Evolutionary conservation across 53 echinoderm and acorn worm genomes (phyloP), one percentile per base, ranked within the genome.

Genomic region (Apostichopus leukothele): DNA sequence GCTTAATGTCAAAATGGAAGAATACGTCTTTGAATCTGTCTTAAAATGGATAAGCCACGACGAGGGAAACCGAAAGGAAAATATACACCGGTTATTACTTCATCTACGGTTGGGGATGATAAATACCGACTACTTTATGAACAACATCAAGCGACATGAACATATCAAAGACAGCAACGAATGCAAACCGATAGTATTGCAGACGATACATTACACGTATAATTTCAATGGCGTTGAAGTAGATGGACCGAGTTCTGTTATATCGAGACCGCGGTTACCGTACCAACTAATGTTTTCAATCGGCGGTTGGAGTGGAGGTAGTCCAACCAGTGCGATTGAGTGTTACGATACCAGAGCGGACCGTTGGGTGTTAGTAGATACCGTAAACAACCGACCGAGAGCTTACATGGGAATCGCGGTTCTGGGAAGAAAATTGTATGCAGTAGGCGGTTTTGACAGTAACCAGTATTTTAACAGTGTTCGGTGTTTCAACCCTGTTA

Each of bases 401-500:
- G 99, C 99, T 12, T 99, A 99, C 92, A 96, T 96, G 96, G 96
- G 99, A 20, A 92, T 99, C 81, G 96, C 99, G 80, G 96, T 96
- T 21, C 79, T 99, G 6, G 92, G 92, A 4, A 63, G 77, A 76
- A 91, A 88, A 55, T 76, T 99, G 12, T 99, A 96, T 76, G 92
- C 92, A 16, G 92, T 99, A 5, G 99, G 99, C 53, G 99, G 99
- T n/a, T 99, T 99, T 83, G 99, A 99, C 84, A 94, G 96, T 86
- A 99, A 99, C 89, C 96, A 99, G 91, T 99, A 99, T 71, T 99
- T 99, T 89, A 99, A 99, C 99, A 99, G 99, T 87, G 96, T 96
- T 5, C 86, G 99, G 67, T 92, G 93, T 92, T 99, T 99, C 52
- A 96, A 99, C 66, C 99, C 99, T 1, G 74, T 92, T 51, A 91